Evolutionary conservation across 2,113 vertebrate genomes (phyloP).

Genomic region (Thomomys bottae): DNA sequence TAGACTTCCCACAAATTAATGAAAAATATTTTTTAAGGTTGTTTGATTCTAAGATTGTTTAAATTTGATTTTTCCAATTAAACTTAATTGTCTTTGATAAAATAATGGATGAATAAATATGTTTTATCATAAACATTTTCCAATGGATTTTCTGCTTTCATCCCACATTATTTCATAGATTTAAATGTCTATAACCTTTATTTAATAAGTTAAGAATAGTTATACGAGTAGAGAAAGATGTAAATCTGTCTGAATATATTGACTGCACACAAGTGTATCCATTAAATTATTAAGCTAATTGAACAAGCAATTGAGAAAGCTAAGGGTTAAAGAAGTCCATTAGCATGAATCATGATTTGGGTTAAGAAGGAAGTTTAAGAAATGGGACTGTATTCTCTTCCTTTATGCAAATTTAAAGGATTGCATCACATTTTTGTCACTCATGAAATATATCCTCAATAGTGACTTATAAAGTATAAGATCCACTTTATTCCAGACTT

Average conservation of each 20-base stretch:
- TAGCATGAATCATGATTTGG: background rate
- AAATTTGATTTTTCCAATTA: too few relatives aligned
- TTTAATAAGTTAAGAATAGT: too few relatives aligned
- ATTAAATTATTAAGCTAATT: background rate
- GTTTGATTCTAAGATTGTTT: too few relatives aligned
- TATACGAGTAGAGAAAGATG: background rate
- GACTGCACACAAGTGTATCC: background rate
- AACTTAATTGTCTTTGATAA: too few relatives aligned
- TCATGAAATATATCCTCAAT: background rate
- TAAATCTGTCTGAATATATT: background rate
- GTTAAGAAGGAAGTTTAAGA: background rate
- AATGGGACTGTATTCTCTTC: too few relatives aligned
- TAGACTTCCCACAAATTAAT: too few relatives aligned
- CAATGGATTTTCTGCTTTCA: background rate
- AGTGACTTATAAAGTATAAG: background rate
- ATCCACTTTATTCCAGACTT: background rate
- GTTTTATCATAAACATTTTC: background rate
- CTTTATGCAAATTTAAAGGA: background rate
- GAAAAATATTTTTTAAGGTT: too few relatives aligned
- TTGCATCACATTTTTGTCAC: background rate
- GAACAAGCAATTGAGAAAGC: background rate
- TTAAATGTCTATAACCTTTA: background rate
- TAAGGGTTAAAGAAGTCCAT: too few relatives aligned
- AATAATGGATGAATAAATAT: background rate
- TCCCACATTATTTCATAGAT: background rate